Evolutionary conservation across 2,888 invertebrate species (phyloP), one percentile per base, ranked within the genome.

Genomic region (Ceramica pisi): DNA sequence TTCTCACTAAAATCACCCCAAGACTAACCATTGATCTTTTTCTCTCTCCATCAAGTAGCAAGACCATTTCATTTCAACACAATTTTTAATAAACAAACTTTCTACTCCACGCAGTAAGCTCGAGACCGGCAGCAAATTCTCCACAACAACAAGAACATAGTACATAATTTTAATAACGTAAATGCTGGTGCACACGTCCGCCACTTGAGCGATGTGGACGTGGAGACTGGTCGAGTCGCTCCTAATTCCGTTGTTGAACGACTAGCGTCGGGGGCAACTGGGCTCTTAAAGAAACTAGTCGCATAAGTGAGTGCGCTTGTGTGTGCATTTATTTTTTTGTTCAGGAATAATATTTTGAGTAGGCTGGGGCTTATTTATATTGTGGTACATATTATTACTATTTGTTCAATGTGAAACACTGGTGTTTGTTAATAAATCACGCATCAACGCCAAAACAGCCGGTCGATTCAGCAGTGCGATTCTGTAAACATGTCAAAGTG

Each of bases 121-220:
- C 35, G 6, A 44, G 65, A 35, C 21, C 19, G 26, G 4, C 0
- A 5, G 19, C 8, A n/a, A 1, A 57, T 57, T 57, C 14, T 57
- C 19, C 12, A 56, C 23, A 46, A 51, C 50, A 41, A 61, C 70
- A 46, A 16, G 7, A 55, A 59, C 50, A 50, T 26, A 5, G 6
- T 31, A 71, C 57, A 59, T 72, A 59, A 82, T 78, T 80, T 73
- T 82, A 80, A 80, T 78, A 80, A 63, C 56, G 44, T 73, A 64
- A 73, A 78, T 26, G 78, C 67, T 51, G 23, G 56, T 51, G 56
- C 63, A 71, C 67, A 71, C 70, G 21, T 26, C 31, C 46, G 46
- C n/a, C 65, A 66, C 80, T 80, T 68, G 73, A 80, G 79, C 73
- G 21, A 79, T 78, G 79, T 38, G 38, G 69, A 63, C 62, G 72